Evolutionary conservation across 2,888 invertebrate genomes (phyloP).

Genomic region (Cheilosia variabilis): DNA sequence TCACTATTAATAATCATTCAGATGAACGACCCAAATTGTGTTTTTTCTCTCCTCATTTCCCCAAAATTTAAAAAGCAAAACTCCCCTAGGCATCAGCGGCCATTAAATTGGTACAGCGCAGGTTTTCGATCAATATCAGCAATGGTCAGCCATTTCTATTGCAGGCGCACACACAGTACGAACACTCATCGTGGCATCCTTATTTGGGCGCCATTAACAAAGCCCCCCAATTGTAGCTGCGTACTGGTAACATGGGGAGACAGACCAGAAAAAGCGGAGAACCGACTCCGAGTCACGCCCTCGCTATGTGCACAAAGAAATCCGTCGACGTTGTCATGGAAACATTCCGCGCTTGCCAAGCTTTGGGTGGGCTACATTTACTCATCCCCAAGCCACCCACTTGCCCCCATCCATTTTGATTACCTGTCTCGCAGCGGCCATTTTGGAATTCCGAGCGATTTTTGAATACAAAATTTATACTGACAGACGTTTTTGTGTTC

Average conservation of each 20-base stretch:
- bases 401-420: slow-evolving; percentile 31
- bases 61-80: background rate
- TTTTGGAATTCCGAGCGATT: slow-evolving; percentile 58
- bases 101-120: slow-evolving; percentile 52
- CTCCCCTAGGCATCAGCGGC: slow-evolving; percentile 11
- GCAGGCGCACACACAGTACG: slow-evolving; percentile 7
- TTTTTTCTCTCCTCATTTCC: background rate
- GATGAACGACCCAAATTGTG: too few species aligned
- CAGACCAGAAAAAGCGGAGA: slow-evolving; percentile 30
- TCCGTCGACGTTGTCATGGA: slow-evolving; percentile 53
- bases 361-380: slow-evolving; percentile 35
- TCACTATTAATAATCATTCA: too few species aligned
- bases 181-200: slow-evolving; percentile 37
- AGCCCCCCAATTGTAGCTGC: slow-evolving; percentile 62
- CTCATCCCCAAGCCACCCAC: slow-evolving; percentile 55
- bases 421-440: slow-evolving; percentile 58
- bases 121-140: slow-evolving; percentile 66
- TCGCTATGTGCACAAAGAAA: slow-evolving; percentile 39
- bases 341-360: slow-evolving; percentile 40
- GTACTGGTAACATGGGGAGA: slow-evolving; percentile 48
- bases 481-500: slow-evolving; percentile 46
- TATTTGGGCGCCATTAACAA: slow-evolving; percentile 61
- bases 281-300: slow-evolving; percentile 68
- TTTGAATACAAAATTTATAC: slow-evolving; percentile 51
- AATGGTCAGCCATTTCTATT: slow-evolving; percentile 62